Base-by-base conservation (phyloP, 1,140 invertebrate species). In the Zaprionus nigranus region DNA sequence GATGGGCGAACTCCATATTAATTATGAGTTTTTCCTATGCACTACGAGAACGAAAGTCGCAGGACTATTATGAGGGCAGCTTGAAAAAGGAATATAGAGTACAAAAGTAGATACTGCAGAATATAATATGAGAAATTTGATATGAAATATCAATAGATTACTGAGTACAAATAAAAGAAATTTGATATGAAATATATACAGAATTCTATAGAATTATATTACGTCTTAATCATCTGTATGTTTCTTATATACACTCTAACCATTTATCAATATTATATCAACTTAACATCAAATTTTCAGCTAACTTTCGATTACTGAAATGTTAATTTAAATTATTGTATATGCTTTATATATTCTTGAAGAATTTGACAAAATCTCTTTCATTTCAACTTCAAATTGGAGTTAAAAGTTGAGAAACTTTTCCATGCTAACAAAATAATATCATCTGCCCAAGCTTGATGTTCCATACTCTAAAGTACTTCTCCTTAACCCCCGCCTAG, bases 1-100 rank as follows among this genome's bases (percentile, higher is more conserved):
- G 73, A 64, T 75, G 72, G 66, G 72, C 59, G 66, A 68, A 69
- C 43, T 53, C 59, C 62, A 72, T 77, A 77, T 77, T 77, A 77
- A 77, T 77, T 72, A 77, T 72, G 74, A 70, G 38, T 66, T 56
- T 49, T 54, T 77, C 40, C n/a, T 17, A 2, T 58, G 11, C 69
- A 3, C 54, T 57, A 11, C 3, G 6, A 26, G 51, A 43, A 12
- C 0, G 2, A 28, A 28, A 40, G 56, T 67, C 26, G 46, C 46
- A 5, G 2, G 46, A 51, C 46, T 51, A 51, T 24, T 2, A 1
- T 9, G 15, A 2, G 2, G 2, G n/a, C 1, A 13, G 40, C n/a
- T 43, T 43, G 11, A 7, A 1, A 12, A 12, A 24, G 11, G 20
- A 24, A 51, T 13, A 2, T 51, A 38, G 12, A 26, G 38, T 17